These are phyloP conservation scores for Oligia strigilis DNA, from an alignment of 2,888 invertebrate species.

Conservation along the genomic window DNA sequence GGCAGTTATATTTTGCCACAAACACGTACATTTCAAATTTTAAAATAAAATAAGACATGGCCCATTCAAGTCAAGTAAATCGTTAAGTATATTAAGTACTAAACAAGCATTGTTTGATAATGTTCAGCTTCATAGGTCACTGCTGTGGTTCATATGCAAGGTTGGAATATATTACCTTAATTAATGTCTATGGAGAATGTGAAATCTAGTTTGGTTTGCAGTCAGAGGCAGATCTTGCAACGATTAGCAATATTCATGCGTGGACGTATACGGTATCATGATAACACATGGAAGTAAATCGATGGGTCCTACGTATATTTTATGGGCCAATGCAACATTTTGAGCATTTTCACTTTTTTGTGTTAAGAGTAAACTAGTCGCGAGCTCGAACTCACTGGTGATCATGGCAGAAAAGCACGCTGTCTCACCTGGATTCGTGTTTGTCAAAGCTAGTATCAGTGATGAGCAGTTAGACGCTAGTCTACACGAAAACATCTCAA, in stretches of 20 bases:
- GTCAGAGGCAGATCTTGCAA: not conserved
- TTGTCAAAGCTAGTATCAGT: too few species aligned
- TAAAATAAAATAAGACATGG: too few species aligned
- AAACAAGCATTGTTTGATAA: conserved; percentile 41
- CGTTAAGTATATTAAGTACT: not conserved
- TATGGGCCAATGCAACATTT: too few species aligned
- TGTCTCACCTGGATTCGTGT: too few species aligned
- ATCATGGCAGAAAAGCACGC: too few species aligned
- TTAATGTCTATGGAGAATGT: conserved; percentile 17
- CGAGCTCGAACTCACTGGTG: too few species aligned
- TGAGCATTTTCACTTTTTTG: too few species aligned
- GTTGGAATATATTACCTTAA: conserved; percentile 30
- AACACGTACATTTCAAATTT: not conserved
- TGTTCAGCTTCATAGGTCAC: conserved; percentile 25
- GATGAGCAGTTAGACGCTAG: too few species aligned
- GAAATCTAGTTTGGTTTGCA: not conserved
- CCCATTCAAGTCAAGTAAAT: not conserved
- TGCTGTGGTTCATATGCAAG: conserved; percentile 17
- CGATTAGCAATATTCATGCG: not conserved
- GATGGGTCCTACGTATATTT: too few species aligned
- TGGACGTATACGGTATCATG: not conserved
- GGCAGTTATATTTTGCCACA: not conserved
- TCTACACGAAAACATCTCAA: too few species aligned
- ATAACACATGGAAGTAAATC: not conserved
- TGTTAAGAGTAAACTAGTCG: too few species aligned